Conservation (phyloP, 2,113 vertebrate species). For the Lamprotornis superbus region DNA sequence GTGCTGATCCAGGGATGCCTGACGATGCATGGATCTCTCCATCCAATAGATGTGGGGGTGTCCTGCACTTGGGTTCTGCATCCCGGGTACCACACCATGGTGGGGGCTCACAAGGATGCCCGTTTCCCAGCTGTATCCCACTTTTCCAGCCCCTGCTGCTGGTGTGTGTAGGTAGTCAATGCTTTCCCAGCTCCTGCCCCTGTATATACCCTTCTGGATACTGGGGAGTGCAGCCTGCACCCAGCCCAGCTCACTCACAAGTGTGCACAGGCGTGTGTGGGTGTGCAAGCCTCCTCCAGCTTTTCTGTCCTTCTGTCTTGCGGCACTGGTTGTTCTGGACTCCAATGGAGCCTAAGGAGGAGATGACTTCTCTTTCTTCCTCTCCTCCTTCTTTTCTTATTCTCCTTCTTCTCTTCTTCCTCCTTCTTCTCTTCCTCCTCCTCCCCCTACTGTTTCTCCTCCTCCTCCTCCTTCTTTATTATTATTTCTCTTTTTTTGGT, state of each 20-base stretch:
- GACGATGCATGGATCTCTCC: rapidly evolving
- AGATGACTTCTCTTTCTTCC: neutral
- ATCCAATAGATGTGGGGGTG: neutral
- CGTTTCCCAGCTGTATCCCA: neutral
- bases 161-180: neutral
- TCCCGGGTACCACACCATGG: neutral
- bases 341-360: neutral
- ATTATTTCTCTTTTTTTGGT: neutral
- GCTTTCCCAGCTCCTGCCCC: neutral
- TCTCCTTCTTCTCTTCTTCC: neutral
- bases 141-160: neutral
- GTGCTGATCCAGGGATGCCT: neutral
- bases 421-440: neutral
- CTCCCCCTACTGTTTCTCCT: neutral
- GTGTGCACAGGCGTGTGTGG: neutral
- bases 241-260: neutral
- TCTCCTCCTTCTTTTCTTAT: neutral
- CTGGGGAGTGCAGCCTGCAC: neutral
- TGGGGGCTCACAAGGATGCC: neutral
- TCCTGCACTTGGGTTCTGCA: neutral
- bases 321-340: neutral
- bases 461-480: neutral
- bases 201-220: neutral
- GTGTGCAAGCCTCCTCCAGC: neutral
- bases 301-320: neutral